Evolutionary conservation across 2,797 vertebrate genomes (phyloP).

Genomic region (Dermochelys coriacea): DNA sequence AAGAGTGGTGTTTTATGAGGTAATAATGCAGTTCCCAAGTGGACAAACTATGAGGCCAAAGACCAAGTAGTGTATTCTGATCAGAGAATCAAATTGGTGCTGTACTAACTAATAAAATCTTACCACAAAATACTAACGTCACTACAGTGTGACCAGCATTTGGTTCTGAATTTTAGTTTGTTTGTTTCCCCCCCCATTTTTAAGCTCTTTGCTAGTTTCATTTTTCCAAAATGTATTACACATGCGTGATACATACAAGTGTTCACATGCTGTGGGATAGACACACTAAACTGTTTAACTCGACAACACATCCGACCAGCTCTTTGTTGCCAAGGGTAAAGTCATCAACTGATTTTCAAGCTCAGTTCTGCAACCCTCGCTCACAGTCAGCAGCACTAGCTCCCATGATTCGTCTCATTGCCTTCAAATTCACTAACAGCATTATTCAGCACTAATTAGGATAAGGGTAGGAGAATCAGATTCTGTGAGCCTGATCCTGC

Average conservation of each 20-base stretch:
- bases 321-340: not conserved
- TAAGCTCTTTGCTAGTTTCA: not conserved
- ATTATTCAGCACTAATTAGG: not conserved
- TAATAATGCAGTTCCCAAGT: not conserved
- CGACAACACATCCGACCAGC: fast-evolving
- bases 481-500: not conserved
- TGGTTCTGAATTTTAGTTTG: not conserved
- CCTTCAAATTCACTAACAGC: not conserved
- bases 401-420: not conserved
- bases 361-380: not conserved
- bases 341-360: not conserved
- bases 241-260: fast-evolving
- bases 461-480: not conserved
- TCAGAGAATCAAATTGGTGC: not conserved
- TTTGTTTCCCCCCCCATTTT: not conserved
- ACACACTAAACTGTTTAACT: not conserved
- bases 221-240: not conserved
- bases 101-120: not conserved
- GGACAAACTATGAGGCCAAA: not conserved
- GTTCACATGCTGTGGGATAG: fast-evolving
- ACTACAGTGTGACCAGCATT: not conserved
- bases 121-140: not conserved
- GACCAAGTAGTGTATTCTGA: not conserved
- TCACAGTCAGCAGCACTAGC: not conserved
- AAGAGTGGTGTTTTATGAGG: not conserved